Evolutionary conservation across 35 echinoderm and acorn worm genomes (phyloP).

Genomic region (Diadema setosum): DNA sequence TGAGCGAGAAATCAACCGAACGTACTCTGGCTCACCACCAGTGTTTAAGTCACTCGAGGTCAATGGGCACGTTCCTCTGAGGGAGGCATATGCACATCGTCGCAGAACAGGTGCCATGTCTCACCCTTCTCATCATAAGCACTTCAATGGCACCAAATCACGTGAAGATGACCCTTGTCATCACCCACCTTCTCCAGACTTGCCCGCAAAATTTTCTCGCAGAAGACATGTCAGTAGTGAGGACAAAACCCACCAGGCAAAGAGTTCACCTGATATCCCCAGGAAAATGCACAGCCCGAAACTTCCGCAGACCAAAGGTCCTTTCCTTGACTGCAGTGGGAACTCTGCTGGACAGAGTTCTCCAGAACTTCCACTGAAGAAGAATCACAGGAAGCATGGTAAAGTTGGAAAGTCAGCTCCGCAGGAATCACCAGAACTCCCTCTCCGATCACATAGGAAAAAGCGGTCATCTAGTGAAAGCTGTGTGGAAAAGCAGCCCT

Average conservation of each 20-base stretch:
- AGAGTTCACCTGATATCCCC: background rate
- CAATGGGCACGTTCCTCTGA: background rate
- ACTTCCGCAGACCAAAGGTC: background rate
- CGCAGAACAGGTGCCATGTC: background rate
- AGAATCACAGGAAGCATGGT: background rate
- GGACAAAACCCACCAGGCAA: background rate
- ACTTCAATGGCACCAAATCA: background rate
- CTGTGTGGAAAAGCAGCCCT: too few species aligned
- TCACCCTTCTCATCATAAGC: background rate
- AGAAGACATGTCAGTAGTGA: background rate
- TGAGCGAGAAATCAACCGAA: too few species aligned
- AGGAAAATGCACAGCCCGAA: too few species aligned
- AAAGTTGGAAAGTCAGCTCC: background rate
- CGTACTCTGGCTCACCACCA: background rate
- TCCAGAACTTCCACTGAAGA: background rate
- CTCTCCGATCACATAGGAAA: too few species aligned
- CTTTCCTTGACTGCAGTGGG: background rate
- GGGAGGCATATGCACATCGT: background rate
- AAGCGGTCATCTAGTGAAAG: too few species aligned
- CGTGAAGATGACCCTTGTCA: background rate
- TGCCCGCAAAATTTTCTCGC: background rate
- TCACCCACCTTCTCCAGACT: background rate
- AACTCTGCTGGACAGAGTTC: constrained; percentile 9
- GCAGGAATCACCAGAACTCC: background rate
- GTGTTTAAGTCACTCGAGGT: background rate